Evolutionary conservation across 2,113 vertebrate species (phyloP).

Genomic region (Triplophysa siluroides): DNA sequence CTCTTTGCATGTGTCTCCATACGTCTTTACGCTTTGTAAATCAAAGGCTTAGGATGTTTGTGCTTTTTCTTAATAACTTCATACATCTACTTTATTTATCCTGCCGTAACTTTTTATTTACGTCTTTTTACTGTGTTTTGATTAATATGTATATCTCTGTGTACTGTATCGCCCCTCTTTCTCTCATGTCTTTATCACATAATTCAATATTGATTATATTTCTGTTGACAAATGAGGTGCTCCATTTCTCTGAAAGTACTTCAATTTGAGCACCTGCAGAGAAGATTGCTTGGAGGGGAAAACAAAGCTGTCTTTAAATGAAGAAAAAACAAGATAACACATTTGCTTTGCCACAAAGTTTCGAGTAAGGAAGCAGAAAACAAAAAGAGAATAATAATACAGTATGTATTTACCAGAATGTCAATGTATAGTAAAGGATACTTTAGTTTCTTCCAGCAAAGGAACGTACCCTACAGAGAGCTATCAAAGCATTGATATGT

Average conservation of each 20-base stretch:
- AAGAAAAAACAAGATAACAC: background rate
- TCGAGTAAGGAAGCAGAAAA: background rate
- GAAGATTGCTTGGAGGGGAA: background rate
- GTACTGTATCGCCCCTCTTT: slow-evolving; percentile 55
- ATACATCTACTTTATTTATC: background rate
- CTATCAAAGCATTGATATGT: background rate
- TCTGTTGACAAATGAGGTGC: slow-evolving; percentile 58
- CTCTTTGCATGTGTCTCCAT: background rate
- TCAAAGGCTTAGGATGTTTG: slow-evolving; percentile 32
- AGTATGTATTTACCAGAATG: background rate
- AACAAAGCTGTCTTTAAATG: background rate
- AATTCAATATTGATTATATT: slow-evolving; percentile 73
- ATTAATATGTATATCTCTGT: slow-evolving; percentile 31
- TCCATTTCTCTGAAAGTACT: slow-evolving; percentile 37
- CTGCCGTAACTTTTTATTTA: background rate
- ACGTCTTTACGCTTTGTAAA: slow-evolving; percentile 7
- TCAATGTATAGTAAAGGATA: background rate
- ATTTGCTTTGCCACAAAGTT: background rate
- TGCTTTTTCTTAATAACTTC: background rate
- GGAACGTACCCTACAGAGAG: background rate
- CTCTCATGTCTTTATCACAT: slow-evolving; percentile 64
- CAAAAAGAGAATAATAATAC: background rate
- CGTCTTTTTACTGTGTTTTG: slow-evolving; percentile 5
- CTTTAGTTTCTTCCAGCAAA: background rate
- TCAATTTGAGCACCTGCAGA: slow-evolving; percentile 18